Percentiles rank a stretch among this genome's conserved stretches.
Evolutionary conservation across 2,113 vertebrate genomes (phyloP).

Genomic region (Coptodon rendalli): DNA sequence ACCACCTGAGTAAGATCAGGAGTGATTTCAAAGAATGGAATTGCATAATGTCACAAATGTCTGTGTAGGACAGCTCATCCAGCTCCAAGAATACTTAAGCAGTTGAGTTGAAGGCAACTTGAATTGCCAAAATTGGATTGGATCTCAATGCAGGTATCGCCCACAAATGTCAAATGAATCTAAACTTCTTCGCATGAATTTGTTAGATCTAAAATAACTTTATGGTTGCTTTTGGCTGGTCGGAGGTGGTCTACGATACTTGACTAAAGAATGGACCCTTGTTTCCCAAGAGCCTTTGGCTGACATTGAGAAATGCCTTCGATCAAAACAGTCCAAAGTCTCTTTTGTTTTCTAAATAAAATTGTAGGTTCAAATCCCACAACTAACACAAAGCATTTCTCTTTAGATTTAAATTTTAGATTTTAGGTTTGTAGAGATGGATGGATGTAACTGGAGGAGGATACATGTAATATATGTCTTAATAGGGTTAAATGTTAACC

Average conservation of each 20-base stretch:
- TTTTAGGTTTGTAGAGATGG: background rate
- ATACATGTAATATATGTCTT: background rate
- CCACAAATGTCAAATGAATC: background rate
- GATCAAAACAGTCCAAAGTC: background rate
- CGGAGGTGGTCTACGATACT: rapidly evolving
- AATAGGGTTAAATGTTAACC: background rate
- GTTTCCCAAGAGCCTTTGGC: background rate
- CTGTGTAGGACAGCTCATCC: background rate
- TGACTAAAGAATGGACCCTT: background rate
- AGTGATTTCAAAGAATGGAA: background rate
- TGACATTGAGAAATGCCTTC: background rate
- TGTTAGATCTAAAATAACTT: background rate
- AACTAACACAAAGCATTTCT: background rate
- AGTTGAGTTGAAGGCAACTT: background rate
- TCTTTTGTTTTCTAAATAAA: background rate
- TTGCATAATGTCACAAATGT: background rate
- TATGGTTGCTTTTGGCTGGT: background rate
- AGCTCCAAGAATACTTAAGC: background rate
- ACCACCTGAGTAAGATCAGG: background rate
- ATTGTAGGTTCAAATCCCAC: background rate
- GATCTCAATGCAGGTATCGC: rapidly evolving
- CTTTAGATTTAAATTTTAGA: background rate
- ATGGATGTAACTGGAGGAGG: background rate
- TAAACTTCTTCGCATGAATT: rapidly evolving
- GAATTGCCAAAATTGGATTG: background rate